Evolutionary conservation across 2,113 vertebrate species (phyloP), one percentile per base, ranked within the genome.

Genomic region (Syrmaticus mikado): DNA sequence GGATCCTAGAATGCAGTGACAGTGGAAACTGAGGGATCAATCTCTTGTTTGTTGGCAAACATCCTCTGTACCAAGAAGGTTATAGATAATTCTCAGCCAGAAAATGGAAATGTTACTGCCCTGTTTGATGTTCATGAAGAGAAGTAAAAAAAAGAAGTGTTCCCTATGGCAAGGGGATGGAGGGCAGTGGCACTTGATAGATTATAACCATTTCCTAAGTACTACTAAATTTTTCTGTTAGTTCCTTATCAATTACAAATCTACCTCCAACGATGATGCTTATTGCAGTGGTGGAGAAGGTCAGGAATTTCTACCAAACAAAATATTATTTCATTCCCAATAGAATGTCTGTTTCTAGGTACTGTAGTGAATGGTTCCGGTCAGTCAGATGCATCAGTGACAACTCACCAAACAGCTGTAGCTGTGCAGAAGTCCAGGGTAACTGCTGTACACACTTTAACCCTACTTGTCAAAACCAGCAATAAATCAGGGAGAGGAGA

Each of bases 391-490:
- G 4, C 57, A 76, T 53, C 53, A 60, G 1, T n/a, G 74, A 1
- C 64, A 71, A 0, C 64, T 87, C 53, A 24, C 2, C 66, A 66
- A 53, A 70, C 66, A 43, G 20, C 38, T 50, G 65, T 53, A 65
- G 85, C 84, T 92, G 27, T 73, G 88, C 57, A 66, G 62, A 92
- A 93, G 82, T 66, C 46, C 12, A 5, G 66, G 68, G 45, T 92
- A 75, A 76, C 67, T 89, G 87, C 38, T 38, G 68, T 75, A 36
- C 45, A 72, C 62, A 21, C 79, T 90, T 89, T 90, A 78, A 77
- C 91, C 85, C 76, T 24, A 1, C 53, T 74, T 95, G 93, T 95
- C 87, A 95, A 94, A 95, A 52, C 70, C 95, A 95, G 94, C 89
- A 84, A 79, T 13, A 77, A 84, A 62, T 89, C 75, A 5, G 41